Evolutionary conservation across 2,888 invertebrate species (phyloP).

Genomic region (Nemotelus pantherinus): DNA sequence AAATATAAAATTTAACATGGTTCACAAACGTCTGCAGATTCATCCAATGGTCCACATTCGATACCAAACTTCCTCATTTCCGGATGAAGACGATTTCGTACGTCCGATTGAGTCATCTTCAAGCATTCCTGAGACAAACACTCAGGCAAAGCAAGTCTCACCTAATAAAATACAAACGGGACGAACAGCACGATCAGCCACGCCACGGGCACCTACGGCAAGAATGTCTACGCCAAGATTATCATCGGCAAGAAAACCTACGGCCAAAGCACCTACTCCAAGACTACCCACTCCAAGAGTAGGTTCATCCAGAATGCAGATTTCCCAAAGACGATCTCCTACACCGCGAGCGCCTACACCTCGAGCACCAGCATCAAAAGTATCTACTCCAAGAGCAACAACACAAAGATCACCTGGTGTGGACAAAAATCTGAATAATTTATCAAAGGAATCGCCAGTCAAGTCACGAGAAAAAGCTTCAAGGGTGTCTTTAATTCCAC

Average conservation of each 20-base stretch:
- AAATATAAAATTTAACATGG: no score
- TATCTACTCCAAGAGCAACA: not conserved
- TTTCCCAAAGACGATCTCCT: not conserved
- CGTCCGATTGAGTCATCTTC: constrained; percentile 3
- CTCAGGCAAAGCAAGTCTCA: no score
- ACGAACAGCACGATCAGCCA: no score
- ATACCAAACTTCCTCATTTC: constrained; percentile 24
- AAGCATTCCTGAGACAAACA: not conserved
- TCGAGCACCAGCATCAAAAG: not conserved
- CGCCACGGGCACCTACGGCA: not conserved
- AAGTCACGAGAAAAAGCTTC: not conserved
- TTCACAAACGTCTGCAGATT: constrained; percentile 11
- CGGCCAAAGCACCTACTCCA: not conserved
- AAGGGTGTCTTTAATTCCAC: not conserved
- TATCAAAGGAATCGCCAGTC: not conserved
- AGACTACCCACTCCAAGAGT: not conserved
- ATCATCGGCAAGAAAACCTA: constrained; percentile 4
- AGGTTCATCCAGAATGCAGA: not conserved
- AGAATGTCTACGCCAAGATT: not conserved
- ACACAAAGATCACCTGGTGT: not conserved
- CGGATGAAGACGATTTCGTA: not conserved
- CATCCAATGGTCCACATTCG: constrained; percentile 45
- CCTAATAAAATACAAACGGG: no score
- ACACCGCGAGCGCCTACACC: not conserved
- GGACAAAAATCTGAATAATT: not conserved